Percentiles rank a stretch among this genome's conserved stretches.
phyloP scores from a whole-genome alignment of 1,140 invertebrate genomes.

The Dendrolimus punctatus region DNA sequence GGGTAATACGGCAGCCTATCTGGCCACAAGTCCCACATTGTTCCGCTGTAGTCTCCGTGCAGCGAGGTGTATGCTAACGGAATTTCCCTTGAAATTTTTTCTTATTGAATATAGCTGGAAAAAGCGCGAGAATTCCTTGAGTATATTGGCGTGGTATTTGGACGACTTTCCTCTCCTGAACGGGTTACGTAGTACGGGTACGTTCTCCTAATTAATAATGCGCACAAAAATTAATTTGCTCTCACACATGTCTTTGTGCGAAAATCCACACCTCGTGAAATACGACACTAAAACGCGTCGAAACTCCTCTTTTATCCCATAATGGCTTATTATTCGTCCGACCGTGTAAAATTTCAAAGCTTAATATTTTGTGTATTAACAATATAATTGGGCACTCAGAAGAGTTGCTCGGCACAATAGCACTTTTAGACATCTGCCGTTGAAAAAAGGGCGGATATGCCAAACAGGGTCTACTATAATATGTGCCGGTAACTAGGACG shows the following conservation, averaged over 20 bases:
- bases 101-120: too few species aligned
- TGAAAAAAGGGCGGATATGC: slow-evolving; percentile 67
- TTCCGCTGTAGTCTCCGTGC: too few species aligned
- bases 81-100: too few species aligned
- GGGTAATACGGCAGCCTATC: too few species aligned
- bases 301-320: slow-evolving; percentile 18
- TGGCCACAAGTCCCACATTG: too few species aligned
- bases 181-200: too few species aligned
- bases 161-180: too few species aligned
- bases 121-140: too few species aligned
- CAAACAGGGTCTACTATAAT: slow-evolving; percentile 53
- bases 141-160: too few species aligned
- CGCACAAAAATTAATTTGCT: too few species aligned
- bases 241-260: slow-evolving; percentile 11
- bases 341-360: slow-evolving; percentile 64
- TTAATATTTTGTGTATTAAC: slow-evolving; percentile 69
- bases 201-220: too few species aligned
- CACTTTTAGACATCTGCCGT: slow-evolving; percentile 56
- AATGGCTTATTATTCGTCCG: slow-evolving; percentile 63
- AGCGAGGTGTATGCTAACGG: too few species aligned
- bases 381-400: slow-evolving; percentile 67
- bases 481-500: slow-evolving; percentile 53
- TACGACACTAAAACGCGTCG: slow-evolving; percentile 16
- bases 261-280: slow-evolving; percentile 11
- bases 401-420: slow-evolving; percentile 40